Base-by-base conservation (phyloP, 1,140 invertebrate genomes). In the Penaeus chinensis region DNA sequence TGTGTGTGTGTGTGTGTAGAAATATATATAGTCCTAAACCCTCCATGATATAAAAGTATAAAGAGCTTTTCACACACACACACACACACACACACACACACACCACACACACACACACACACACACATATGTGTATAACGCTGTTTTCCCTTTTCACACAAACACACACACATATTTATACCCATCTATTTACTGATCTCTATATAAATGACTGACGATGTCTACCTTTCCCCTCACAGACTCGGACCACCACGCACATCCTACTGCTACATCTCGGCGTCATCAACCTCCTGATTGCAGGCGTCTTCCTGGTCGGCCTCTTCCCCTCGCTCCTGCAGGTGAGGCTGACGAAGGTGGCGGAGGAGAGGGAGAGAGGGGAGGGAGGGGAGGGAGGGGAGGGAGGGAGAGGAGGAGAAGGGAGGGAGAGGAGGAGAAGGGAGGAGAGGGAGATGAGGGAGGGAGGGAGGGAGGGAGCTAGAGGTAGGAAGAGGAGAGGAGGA, bases 281-380 rank as follows among this genome's bases (percentile, higher is more conserved):
- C 78, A 87, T 87, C 66, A 81, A 87, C 79, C 65, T 87, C 19
- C 79, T 86, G 3, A 69, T 87, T 27, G 85, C 84, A 0, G 66
- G 54, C 11, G 66, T 87, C 42, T 87, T 87, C 66, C 79, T 87
- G 47, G 22, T 82, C 42, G 78, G 47, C 13, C 79, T 87, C 78
- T 82, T 87, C 79, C 85, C 85, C 11, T 69, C 85, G 10, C 61
- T 82, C 37, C n/a, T 87, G 32, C 79, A 87, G 85, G 85, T 87
- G 54, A 87, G 85, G 61, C 22, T 27, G 79, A 37, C 32, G 61
- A 5, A 27, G 60, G 61, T 5, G 18, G 27, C 16, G 3, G 54
- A 54, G 16, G 47, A 10, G 16, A 10, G 11, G 16, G 13, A 11
- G 2, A 11, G 10, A 54, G 54, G 54, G 16, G 54, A 10, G 11